phyloP scores from a whole-genome alignment of 2,888 invertebrate species.

The Nomada fucata region DNA sequence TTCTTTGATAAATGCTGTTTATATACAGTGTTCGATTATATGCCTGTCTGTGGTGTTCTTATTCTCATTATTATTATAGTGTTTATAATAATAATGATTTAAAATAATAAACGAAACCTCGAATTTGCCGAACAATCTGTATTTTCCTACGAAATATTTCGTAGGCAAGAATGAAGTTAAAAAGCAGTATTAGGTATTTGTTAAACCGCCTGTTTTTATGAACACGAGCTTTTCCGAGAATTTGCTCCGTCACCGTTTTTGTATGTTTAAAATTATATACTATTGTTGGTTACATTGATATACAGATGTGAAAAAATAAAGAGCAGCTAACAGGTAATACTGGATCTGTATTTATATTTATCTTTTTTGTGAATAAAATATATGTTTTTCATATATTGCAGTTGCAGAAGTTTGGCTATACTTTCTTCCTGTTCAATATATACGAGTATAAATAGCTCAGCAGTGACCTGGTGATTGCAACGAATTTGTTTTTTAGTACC shows the following conservation, averaged over 20 bases:
- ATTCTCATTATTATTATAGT: too few species aligned
- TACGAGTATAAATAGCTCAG: too few species aligned
- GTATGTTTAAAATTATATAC: constrained; percentile 37
- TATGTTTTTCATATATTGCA: constrained; percentile 36
- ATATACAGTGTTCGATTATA: not conserved
- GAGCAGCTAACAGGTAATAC: not conserved
- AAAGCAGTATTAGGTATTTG: constrained; percentile 26
- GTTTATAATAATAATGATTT: too few species aligned
- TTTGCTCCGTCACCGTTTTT: constrained; percentile 29
- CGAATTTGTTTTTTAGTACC: too few species aligned
- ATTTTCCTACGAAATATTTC: constrained; percentile 45
- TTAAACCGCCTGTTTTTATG: constrained; percentile 10
- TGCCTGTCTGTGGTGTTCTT: too few species aligned
- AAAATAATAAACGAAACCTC: too few species aligned
- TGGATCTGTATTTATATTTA: constrained; percentile 38
- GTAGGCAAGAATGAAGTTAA: constrained; percentile 3
- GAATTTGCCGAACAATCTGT: too few species aligned
- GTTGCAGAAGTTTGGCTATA: not conserved
- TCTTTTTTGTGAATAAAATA: constrained; percentile 47
- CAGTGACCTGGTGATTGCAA: too few species aligned
- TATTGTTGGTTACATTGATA: constrained; percentile 3
- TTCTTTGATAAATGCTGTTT: not conserved
- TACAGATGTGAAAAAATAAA: constrained; percentile 6
- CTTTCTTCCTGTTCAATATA: too few species aligned
- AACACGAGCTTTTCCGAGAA: constrained; percentile 15